Evolutionary conservation across 2,113 vertebrate genomes (phyloP).

Genomic region (Alectura lathami): DNA sequence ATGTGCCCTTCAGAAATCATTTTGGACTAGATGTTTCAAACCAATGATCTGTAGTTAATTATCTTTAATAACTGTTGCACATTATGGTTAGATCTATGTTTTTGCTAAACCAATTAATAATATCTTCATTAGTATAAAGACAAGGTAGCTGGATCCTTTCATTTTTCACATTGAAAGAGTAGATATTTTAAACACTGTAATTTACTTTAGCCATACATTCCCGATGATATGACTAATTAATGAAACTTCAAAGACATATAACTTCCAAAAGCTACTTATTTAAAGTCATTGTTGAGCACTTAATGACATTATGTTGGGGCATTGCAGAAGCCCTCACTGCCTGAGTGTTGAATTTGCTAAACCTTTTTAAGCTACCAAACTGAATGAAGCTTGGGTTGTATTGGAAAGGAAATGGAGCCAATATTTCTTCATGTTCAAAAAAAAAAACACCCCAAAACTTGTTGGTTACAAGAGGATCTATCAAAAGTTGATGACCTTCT

Average conservation of each 20-base stretch:
- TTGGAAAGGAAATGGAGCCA: conserved; percentile 64
- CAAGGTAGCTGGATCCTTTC: conserved; percentile 86
- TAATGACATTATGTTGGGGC: conserved; percentile 78
- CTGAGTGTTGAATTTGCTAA: conserved; percentile 71
- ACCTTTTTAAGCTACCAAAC: conserved; percentile 63
- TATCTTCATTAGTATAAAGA: conserved; percentile 89
- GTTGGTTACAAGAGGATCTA: conserved; percentile 62
- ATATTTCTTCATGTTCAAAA: conserved; percentile 51
- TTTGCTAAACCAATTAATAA: conserved; percentile 90
- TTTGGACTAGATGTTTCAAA: conserved; percentile 89
- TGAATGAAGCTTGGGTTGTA: conserved; percentile 51
- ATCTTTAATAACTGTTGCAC: conserved; percentile 91
- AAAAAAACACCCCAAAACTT: conserved; percentile 24
- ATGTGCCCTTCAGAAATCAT: conserved; percentile 89
- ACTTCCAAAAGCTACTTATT: conserved; percentile 85
- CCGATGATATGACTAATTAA: conserved; percentile 84
- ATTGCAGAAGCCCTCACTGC: conserved; percentile 64
- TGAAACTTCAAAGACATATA: conserved; percentile 85
- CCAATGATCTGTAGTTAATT: conserved; percentile 90
- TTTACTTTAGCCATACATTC: conserved; percentile 87
- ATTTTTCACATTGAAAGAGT: conserved; percentile 88
- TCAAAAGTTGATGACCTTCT: conserved; percentile 28
- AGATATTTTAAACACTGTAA: conserved; percentile 87
- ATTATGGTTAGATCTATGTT: conserved; percentile 89
- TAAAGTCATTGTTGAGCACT: conserved; percentile 81